Conservation (phyloP, 2,797 vertebrate genomes). For the Urophycis tenuis region DNA sequence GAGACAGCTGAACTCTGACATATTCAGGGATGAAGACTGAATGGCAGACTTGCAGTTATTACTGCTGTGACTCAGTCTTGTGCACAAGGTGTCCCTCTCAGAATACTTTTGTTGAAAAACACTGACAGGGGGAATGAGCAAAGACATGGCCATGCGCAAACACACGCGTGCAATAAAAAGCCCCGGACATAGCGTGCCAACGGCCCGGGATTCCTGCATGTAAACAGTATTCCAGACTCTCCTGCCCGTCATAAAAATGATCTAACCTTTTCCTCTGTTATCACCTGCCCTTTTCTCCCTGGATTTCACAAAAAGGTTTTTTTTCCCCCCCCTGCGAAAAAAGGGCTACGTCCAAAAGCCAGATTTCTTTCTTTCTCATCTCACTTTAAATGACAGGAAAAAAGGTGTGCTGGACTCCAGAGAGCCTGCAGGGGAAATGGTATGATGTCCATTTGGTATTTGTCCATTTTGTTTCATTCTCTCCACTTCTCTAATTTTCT, state of each 20-base stretch:
- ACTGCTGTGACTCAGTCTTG: slow-evolving; percentile 41
- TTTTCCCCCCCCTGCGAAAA: not conserved
- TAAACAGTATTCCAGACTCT: slow-evolving; percentile 22
- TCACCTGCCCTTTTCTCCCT: slow-evolving; percentile 11
- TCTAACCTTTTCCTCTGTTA: slow-evolving; percentile 22
- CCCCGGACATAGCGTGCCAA: too few species aligned
- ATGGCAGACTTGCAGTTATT: slow-evolving; percentile 36
- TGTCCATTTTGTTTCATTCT: not conserved
- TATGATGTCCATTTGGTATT: not conserved
- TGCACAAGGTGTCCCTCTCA: slow-evolving; percentile 44
- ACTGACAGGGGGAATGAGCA: slow-evolving; percentile 17
- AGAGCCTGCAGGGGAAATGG: not conserved
- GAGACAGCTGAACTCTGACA: slow-evolving; percentile 36
- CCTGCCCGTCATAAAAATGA: slow-evolving; percentile 5
- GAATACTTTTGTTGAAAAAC: slow-evolving; percentile 35
- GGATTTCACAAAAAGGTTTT: not conserved
- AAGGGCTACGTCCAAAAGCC: not conserved
- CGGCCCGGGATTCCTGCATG: slow-evolving; percentile 18
- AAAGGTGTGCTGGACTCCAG: not conserved
- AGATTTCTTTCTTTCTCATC: not conserved
- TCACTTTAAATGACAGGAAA: not conserved
- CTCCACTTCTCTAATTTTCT: not conserved
- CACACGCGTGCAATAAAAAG: not conserved
- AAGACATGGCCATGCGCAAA: not conserved
- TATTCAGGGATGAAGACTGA: slow-evolving; percentile 32